These are phyloP conservation scores for Leucoma salicis DNA, from an alignment of 2,888 invertebrate genomes.

Conservation along the genomic window DNA sequence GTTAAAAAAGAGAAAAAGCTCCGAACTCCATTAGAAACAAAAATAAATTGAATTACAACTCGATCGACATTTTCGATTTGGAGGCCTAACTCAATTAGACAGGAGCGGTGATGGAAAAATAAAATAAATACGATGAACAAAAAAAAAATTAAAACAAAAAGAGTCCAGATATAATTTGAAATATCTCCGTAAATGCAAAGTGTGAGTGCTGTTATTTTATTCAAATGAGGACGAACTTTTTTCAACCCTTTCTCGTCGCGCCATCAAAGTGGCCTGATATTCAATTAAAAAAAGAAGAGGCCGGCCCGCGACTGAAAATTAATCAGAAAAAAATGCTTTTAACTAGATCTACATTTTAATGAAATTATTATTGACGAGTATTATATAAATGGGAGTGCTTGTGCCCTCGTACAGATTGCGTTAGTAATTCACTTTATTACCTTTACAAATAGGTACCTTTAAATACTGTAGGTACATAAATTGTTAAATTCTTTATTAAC, in stretches of 20 bases:
- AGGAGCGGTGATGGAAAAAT: conserved; percentile 80
- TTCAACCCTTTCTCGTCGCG: conserved; percentile 76
- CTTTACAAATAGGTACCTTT: conserved; percentile 2
- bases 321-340: conserved; percentile 83
- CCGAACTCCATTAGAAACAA: conserved; percentile 81
- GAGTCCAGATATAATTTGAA: conserved; percentile 82
- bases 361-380: conserved; percentile 82
- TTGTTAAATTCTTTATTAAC: too few species aligned
- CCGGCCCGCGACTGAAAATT: conserved; percentile 79
- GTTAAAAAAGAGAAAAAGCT: conserved; percentile 62
- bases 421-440: conserved; percentile 36
- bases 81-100: conserved; percentile 81
- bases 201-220: conserved; percentile 83
- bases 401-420: conserved; percentile 61
- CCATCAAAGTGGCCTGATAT: conserved; percentile 83
- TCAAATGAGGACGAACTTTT: conserved; percentile 81
- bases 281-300: conserved; percentile 81
- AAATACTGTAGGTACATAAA: not conserved
- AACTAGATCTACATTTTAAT: conserved; percentile 83
- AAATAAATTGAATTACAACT: conserved; percentile 82
- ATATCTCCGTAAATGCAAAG: conserved; percentile 83
- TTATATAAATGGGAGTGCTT: conserved; percentile 70
- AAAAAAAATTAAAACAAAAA: conserved; percentile 78
- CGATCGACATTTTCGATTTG: conserved; percentile 82
- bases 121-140: conserved; percentile 79